Evolutionary conservation across 1,140 invertebrate species (phyloP).

Genomic region (Eurosta solidaginis): DNA sequence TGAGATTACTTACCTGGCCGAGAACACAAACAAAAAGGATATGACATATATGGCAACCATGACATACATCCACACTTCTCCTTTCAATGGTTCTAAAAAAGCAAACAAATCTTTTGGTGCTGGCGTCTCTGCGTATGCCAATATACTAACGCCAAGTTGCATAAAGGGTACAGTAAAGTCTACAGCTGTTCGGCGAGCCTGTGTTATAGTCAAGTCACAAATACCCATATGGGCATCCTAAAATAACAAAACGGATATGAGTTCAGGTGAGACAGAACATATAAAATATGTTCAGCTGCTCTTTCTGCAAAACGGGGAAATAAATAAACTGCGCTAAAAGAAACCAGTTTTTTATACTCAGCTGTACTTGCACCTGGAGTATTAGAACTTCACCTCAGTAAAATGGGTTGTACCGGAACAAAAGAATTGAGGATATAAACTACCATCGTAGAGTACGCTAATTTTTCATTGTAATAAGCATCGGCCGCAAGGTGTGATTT

Average conservation of each 20-base stretch:
- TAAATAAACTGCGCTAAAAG: neutral
- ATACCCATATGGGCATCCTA: constrained; percentile 87
- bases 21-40: constrained; percentile 83
- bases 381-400: too few relatives aligned
- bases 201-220: constrained; percentile 88
- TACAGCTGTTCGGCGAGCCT: constrained; percentile 76
- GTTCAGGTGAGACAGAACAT: constrained; percentile 28
- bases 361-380: too few relatives aligned
- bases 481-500: too few relatives aligned
- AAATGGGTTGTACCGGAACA: too few relatives aligned
- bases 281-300: too few relatives aligned
- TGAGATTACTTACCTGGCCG: constrained; percentile 39
- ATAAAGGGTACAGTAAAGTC: constrained; percentile 93
- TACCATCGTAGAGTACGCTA: too few relatives aligned
- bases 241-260: constrained; percentile 49
- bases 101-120: constrained; percentile 86
- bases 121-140: constrained; percentile 81
- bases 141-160: constrained; percentile 70
- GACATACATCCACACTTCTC: constrained; percentile 95
- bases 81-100: constrained; percentile 84
- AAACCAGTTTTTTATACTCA: too few relatives aligned
- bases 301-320: too few relatives aligned
- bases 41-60: constrained; percentile 89
- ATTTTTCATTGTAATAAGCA: too few relatives aligned
- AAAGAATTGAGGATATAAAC: too few relatives aligned